Evolutionary conservation across 2,888 invertebrate genomes (phyloP), one percentile per base, ranked within the genome.

Genomic region (Melanchra persicariae): DNA sequence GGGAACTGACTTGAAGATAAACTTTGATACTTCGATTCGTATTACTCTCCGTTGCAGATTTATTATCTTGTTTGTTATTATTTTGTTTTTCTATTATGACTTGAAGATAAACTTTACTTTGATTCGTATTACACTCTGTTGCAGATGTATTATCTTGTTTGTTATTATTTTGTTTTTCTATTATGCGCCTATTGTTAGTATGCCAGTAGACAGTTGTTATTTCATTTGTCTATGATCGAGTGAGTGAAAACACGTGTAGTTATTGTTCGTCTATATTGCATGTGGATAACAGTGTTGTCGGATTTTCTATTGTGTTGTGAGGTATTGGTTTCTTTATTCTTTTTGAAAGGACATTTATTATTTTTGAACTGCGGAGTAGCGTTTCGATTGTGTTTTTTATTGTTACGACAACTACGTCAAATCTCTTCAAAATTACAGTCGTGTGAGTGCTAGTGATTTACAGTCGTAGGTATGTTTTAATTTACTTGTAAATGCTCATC

Each of bases 211-310:
- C 34, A 45, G 45, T 54, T 55, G n/a, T 65, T 63, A 77, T 63
- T 81, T 76, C 71, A 72, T 76, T 80, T 77, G 72, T 72, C 51
- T 63, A 52, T 65, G 55, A 22, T 30, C 15, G 62, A 61, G 66
- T 49, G 58, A 62, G 72, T 76, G 80, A 67, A 67, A 80, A 80
- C 72, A 65, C 72, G 77, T 80, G 40, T 70, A 34, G 24, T 49
- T 60, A 68, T 68, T 80, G 77, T 77, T 65, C 60, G 24, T 54
- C 37, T 19, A 49, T 61, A 62, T 60, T 47, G n/a, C 43, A 26
- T 43, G 47, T 64, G 45, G 22, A 62, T 52, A 54, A 30, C 49
- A 47, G 61, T 70, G 51, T 40, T 26, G 24, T 54, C 10, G 5
- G 40, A 30, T 59, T 70, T 54, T 65, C n/a, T 58, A 43, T 52